Base-by-base conservation (phyloP, 2,797 vertebrate genomes). In the Lacerta agilis region DNA sequence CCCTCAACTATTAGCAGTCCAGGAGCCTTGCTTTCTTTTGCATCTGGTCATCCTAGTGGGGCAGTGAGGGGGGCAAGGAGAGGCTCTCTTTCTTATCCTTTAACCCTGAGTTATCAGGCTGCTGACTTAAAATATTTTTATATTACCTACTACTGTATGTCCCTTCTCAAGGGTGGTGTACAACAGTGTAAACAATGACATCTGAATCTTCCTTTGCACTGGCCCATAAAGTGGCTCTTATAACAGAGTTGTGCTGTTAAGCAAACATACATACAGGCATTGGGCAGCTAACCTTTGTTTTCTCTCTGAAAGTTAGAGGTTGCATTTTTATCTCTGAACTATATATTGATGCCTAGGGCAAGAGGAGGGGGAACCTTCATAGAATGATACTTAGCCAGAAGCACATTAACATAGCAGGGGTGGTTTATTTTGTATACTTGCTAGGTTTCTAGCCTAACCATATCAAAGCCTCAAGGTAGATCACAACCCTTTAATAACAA, bases 261-360 rank as follows among this genome's bases (percentile, higher is more conserved):
- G 18, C 41, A 29, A 72, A 9, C 18, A 29, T 23, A 69, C 15
- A n/a, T 69, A 17, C 41, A 83, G 20, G 23, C 27, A 64, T 10
- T n/a, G 64, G 43, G 38, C 41, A 49, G 8, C 33, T 55, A 25
- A 8, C 49, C 17, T 67, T 86, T 79, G 20, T 49, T 38, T 78
- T 49, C n/a, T 77, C 41, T 43, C 64, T 8, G 38, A 33, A 43
- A 64, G 29, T 81, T 43, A 76, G 64, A 77, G 76, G 64, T 6
- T 27, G 23, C 79, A 66, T 77, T 49, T 69, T 79, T 82, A 86
- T 43, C 67, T 83, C 82, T 18, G 9, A 13, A 38, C 69, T 84
- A 25, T 2, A 0, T 18, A 29, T 86, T 77, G 77, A 79, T 85
- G 80, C n/a, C 1, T 0, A 0, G 82, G 58, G 79, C 64, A 72